Evolutionary conservation across 2,113 vertebrate species (phyloP).

Genomic region (Catagonus wagneri): DNA sequence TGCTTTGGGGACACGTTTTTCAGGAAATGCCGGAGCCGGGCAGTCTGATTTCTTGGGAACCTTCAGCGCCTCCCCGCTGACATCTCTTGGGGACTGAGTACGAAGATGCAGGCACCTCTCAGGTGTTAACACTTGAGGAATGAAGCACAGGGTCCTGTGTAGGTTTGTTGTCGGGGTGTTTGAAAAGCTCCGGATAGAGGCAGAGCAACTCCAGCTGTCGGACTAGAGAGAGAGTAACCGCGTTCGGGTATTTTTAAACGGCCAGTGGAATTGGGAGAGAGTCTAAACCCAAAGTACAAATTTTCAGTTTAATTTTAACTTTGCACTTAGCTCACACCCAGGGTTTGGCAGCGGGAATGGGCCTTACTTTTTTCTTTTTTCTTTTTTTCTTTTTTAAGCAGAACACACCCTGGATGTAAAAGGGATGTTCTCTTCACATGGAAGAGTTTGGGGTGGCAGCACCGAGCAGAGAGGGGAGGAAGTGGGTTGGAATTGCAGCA

Average conservation of each 20-base stretch:
- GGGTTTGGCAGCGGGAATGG: constrained; percentile 74
- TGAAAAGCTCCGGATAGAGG: not conserved
- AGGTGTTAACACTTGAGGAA: not conserved
- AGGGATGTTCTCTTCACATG: not conserved
- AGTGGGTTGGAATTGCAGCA: not conserved
- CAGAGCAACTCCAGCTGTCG: not conserved
- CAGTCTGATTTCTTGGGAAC: constrained; percentile 1
- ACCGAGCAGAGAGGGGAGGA: not conserved
- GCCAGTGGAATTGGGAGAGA: constrained; percentile 46
- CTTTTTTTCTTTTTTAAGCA: constrained; percentile 42
- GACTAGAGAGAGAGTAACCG: constrained; percentile 22
- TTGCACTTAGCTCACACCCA: constrained; percentile 74
- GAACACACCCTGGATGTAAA: constrained; percentile 33
- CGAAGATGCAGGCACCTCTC: not conserved
- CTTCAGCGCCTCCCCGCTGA: not conserved
- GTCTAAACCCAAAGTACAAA: constrained; percentile 78
- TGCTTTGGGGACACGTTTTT: not conserved
- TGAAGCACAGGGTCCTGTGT: not conserved
- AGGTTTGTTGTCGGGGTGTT: not conserved
- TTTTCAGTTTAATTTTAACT: constrained; percentile 83
- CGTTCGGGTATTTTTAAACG: constrained; percentile 72
- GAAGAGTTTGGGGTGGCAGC: not conserved
- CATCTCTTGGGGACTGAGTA: not conserved
- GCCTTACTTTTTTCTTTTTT: not conserved
- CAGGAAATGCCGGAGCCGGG: not conserved